Evolutionary conservation across 2,888 invertebrate species (phyloP), one percentile per base, ranked within the genome.

Genomic region (Nemoura dubitans): DNA sequence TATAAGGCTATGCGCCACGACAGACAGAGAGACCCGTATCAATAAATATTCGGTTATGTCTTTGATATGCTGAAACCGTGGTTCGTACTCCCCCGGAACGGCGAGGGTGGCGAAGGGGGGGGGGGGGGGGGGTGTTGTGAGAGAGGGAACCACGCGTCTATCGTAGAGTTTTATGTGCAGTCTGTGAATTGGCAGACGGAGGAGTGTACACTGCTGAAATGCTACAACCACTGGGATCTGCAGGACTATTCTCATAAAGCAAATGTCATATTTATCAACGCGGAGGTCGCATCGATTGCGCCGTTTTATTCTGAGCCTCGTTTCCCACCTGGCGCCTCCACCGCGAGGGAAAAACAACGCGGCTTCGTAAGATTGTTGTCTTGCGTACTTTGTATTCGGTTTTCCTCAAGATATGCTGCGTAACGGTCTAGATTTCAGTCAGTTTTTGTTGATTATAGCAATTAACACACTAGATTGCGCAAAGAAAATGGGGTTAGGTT

Each of bases 41-140:
- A 83, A 83, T 83, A 83, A 83, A 83, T 83, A 83, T 83, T 30
- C 83, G 83, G 83, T 83, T 83, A 83, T 83, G 83, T 42, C 83
- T 83, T 81, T 81, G 81, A n/a, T 81, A 30, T 81, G 28, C 59
- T 59, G 59, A 59, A 59, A 21, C n/a, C 81, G 81, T 27, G n/a
- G 29, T 30, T 29, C 29, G 36, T 26, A 30, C n/a, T 83, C 26
- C 42, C 83, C 26, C 27, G 21, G 29, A 42, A 21, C 2, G 5
- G 25, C 16, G 27, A 14, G 78, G 5, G 28, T 1, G 28, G 27
- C 26, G 78, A n/a, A 5, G 28, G 78, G 5, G 28, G 27, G 28
- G 27, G 78, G 78, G 27, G 25, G 7, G 78, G 10, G 7, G 5
- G 78, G 28, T 26, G 78, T 26, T 59, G 59, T 59, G 59, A 7